Base-by-base conservation (phyloP, 2,113 vertebrate species). In the Serilophus lunatus region DNA sequence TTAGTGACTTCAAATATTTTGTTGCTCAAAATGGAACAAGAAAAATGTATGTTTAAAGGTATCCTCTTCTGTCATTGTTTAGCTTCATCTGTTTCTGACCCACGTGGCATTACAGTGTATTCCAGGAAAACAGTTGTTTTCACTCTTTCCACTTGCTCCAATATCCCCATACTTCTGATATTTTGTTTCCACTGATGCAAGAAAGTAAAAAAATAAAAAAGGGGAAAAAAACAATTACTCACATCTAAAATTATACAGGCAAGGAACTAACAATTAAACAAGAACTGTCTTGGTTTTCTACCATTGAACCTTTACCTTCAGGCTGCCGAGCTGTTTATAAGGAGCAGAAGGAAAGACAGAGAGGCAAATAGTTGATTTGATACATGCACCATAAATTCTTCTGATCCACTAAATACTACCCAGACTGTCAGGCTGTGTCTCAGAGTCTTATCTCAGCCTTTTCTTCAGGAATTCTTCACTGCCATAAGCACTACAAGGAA, bases 61-160 rank as follows among this genome's bases (percentile, higher is more conserved):
- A n/a, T 5, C 57, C 12, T 82, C 25, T 80, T 96, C 65, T 88
- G 68, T 88, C 64, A 68, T 74, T 88, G 47, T 85, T 95, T 57
- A 90, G 35, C 28, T 91, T 86, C 70, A 64, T 95, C 77, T 86
- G 71, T 68, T 91, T 88, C 84, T 92, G 60, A 91, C 80, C n/a
- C 47, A 50, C 35, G 54, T 23, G 42, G 35, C 72, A 82, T 56
- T 84, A 66, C 29, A 90, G 28, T 78, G 65, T 90, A 96, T 93
- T 92, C 71, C 91, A 96, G 88, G 64, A 95, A 97, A 96, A 83
- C 2, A 29, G 28, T 66, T 91, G 51, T 91, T 96, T 96, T 96
- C 88, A 88, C 69, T 93, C 74, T 91, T 95, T 93, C 96, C 90
- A 45, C 74, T 96, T 93, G 50, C 35, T 96, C 47, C 31, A 68